Evolutionary conservation across 2,113 vertebrate species (phyloP).

Genomic region (Ariopsis seemanni): DNA sequence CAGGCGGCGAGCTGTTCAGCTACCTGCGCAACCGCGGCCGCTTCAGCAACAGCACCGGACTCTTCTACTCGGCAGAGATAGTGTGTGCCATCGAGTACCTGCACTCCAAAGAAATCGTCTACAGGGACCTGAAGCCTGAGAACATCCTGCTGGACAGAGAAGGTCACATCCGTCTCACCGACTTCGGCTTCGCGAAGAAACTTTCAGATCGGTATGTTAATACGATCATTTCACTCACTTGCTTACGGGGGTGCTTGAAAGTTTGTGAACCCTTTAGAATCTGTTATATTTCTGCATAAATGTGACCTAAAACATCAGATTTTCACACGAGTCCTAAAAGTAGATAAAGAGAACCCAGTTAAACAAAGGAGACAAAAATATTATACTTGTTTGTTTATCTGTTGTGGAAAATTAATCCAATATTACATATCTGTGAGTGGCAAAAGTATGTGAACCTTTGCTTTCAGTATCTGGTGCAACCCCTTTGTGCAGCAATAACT

Average conservation of each 20-base stretch:
- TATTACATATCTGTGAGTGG: too few relatives aligned
- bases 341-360: too few relatives aligned
- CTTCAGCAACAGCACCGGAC: constrained; percentile 81
- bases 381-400: too few relatives aligned
- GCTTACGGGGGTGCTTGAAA: not conserved
- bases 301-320: too few relatives aligned
- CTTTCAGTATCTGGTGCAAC: too few relatives aligned
- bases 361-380: too few relatives aligned
- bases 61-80: constrained; percentile 88
- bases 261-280: too few relatives aligned
- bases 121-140: constrained; percentile 94
- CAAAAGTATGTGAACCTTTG: too few relatives aligned
- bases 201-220: constrained; percentile 83
- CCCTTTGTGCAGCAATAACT: too few relatives aligned
- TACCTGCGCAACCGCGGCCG: constrained; percentile 88
- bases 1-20: constrained; percentile 92
- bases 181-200: constrained; percentile 96
- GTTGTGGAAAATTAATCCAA: too few relatives aligned
- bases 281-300: too few relatives aligned
- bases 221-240: not conserved
- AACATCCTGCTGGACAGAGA: constrained; percentile 92
- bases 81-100: constrained; percentile 94
- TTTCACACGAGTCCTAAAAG: too few relatives aligned
- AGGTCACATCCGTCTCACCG: constrained; percentile 92
- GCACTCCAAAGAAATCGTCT: constrained; percentile 88